Conservation (phyloP, 37 sponge, comb jelly and placozoan genomes). For the Hexactinellida sp. region DNA sequence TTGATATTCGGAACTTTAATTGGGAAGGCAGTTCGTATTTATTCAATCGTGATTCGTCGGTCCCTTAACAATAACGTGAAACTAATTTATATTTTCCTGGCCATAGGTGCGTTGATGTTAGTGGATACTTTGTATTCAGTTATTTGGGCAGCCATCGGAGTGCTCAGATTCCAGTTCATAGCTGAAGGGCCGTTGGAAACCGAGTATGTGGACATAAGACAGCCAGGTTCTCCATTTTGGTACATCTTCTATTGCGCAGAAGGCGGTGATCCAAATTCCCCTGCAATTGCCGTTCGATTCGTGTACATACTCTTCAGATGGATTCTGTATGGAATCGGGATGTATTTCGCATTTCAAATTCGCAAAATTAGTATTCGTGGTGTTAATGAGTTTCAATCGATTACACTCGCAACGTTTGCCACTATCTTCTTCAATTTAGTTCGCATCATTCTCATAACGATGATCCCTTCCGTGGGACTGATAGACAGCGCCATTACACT, state of each 20-base stretch:
- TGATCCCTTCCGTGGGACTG: not conserved
- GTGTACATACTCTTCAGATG: not conserved
- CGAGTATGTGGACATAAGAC: not conserved
- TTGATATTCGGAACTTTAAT: not conserved
- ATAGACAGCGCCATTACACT: not conserved
- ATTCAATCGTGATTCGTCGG: not conserved
- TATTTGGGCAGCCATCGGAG: not conserved
- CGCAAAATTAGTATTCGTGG: not conserved
- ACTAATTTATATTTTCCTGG: not conserved
- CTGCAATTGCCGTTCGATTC: conserved; percentile 3
- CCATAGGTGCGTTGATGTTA: not conserved
- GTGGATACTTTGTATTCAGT: not conserved
- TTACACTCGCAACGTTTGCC: not conserved
- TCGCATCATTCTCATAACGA: conserved; percentile 3
- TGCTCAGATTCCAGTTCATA: not conserved
- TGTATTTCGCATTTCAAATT: not conserved
- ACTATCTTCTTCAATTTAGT: conserved; percentile 9
- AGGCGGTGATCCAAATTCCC: not conserved
- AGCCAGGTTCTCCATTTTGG: not conserved
- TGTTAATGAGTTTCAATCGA: not conserved
- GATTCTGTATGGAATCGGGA: not conserved
- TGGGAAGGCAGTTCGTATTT: not conserved
- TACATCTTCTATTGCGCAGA: conserved; percentile 6
- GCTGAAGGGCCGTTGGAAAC: not conserved
- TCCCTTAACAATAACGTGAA: not conserved